Percentiles rank a stretch among this genome's conserved stretches.
phyloP scores from a whole-genome alignment of 2,113 vertebrate species.

The Myrmophylax atrothorax region DNA sequence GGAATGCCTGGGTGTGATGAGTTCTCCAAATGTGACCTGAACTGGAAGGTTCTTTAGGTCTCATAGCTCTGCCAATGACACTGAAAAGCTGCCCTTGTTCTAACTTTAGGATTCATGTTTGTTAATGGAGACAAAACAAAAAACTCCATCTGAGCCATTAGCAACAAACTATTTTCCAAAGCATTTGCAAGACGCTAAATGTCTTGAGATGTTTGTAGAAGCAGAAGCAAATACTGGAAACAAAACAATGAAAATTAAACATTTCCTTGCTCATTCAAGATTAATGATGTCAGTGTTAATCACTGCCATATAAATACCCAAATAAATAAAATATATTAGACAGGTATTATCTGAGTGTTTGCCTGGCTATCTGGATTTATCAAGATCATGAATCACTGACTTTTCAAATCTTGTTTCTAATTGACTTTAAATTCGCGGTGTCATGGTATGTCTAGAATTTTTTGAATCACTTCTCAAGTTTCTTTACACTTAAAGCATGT shows the following conservation, averaged over 20 bases:
- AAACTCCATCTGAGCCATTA: neutral
- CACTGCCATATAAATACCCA: neutral
- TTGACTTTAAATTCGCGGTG: neutral
- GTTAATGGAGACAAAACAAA: neutral
- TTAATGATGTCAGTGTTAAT: slow-evolving; percentile 37
- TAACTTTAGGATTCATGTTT: neutral
- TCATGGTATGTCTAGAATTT: neutral
- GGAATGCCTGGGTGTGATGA: neutral
- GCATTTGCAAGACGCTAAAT: slow-evolving; percentile 10
- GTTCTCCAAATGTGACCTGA: neutral
- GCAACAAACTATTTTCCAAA: slow-evolving; percentile 6
- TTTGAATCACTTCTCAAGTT: neutral
- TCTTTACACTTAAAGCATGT: neutral
- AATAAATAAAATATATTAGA: slow-evolving; percentile 20
- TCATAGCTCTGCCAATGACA: neutral
- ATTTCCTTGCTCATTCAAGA: neutral
- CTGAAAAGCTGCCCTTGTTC: neutral
- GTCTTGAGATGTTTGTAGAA: slow-evolving; percentile 31
- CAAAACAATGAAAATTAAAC: slow-evolving; percentile 41
- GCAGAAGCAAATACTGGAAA: slow-evolving; percentile 5
- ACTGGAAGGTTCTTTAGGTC: neutral
- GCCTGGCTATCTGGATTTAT: neutral
- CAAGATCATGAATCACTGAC: neutral
- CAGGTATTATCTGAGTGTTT: slow-evolving; percentile 14
- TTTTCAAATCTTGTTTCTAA: neutral